Percentiles rank a stretch among this genome's conserved stretches.
Evolutionary conservation across 2,888 invertebrate genomes (phyloP).

Genomic region (Ichneumon xanthorius): DNA sequence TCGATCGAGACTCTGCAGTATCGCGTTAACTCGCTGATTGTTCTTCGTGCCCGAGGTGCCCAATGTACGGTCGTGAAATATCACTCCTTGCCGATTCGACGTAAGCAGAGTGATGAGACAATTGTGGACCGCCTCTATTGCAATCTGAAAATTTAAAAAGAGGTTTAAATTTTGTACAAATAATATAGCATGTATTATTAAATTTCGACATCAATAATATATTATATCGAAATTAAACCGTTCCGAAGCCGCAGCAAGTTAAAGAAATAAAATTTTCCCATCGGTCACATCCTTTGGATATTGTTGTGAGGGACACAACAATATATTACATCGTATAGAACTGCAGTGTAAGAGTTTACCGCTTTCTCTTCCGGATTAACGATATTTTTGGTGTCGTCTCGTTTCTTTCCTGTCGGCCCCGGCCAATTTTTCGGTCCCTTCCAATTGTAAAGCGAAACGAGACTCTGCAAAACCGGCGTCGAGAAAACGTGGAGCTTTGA

Average conservation of each 20-base stretch:
- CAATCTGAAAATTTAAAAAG: slow-evolving; percentile 79
- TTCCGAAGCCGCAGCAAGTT: too few species aligned
- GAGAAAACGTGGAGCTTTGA: slow-evolving; percentile 90
- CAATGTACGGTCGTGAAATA: slow-evolving; percentile 89
- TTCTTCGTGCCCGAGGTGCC: slow-evolving; percentile 87
- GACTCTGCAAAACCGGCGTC: slow-evolving; percentile 88
- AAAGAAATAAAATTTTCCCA: too few species aligned
- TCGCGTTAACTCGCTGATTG: slow-evolving; percentile 88
- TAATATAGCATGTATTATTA: not conserved
- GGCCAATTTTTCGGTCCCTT: slow-evolving; percentile 88
- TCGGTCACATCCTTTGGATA: too few species aligned
- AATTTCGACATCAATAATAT: not conserved
- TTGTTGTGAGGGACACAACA: too few species aligned
- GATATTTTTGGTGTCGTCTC: slow-evolving; percentile 75
- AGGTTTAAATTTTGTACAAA: not conserved
- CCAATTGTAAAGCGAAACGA: slow-evolving; percentile 91
- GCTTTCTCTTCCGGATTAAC: slow-evolving; percentile 84
- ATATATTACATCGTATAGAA: not conserved
- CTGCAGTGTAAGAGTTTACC: slow-evolving; percentile 62
- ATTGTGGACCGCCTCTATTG: slow-evolving; percentile 88
- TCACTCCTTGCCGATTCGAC: slow-evolving; percentile 91
- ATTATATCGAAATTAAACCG: not conserved
- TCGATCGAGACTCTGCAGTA: slow-evolving; percentile 88
- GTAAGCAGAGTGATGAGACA: slow-evolving; percentile 92
- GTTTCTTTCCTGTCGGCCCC: slow-evolving; percentile 82